phyloP scores from a whole-genome alignment of 2,797 vertebrate genomes.

The Myotis findleyi region DNA sequence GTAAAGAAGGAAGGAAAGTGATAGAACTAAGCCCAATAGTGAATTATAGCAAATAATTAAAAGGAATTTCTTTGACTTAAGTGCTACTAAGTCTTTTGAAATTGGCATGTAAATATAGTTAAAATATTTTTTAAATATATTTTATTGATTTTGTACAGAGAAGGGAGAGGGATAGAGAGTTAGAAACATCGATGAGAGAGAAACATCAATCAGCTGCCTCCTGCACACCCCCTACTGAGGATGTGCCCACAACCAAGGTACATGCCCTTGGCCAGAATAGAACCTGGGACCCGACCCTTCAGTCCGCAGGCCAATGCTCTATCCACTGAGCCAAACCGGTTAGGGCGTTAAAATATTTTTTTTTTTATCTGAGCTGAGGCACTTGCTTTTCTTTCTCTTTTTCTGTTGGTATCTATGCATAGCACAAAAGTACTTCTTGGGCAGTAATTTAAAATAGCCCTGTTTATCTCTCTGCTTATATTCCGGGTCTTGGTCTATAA shows the following conservation, averaged over 20 bases:
- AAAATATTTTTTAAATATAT: conserved; percentile 11
- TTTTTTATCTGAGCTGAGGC: conserved; percentile 37
- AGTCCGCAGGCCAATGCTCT: too few species aligned
- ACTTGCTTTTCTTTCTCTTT: background rate
- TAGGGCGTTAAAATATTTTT: too few species aligned
- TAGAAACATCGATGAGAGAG: too few species aligned
- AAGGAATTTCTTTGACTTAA: conserved; percentile 10
- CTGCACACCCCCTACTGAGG: too few species aligned
- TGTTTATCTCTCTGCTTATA: conserved; percentile 5
- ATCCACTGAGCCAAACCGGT: too few species aligned
- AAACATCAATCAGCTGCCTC: too few species aligned
- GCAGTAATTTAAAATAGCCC: conserved; percentile 41
- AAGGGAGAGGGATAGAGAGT: too few species aligned
- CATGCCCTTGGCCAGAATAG: too few species aligned
- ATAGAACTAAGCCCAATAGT: background rate
- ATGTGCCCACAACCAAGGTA: too few species aligned
- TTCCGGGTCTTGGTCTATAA: conserved; percentile 51
- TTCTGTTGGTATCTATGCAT: background rate
- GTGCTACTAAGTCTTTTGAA: background rate
- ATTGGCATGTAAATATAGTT: background rate
- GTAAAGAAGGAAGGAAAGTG: background rate
- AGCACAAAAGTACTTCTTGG: conserved; percentile 26
- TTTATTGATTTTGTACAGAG: too few species aligned
- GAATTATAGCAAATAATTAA: conserved; percentile 1
- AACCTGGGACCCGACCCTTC: too few species aligned